These are phyloP conservation scores for Stramonita haemastoma DNA, from an alignment of 2,888 invertebrate genomes.

Conservation along the genomic window DNA sequence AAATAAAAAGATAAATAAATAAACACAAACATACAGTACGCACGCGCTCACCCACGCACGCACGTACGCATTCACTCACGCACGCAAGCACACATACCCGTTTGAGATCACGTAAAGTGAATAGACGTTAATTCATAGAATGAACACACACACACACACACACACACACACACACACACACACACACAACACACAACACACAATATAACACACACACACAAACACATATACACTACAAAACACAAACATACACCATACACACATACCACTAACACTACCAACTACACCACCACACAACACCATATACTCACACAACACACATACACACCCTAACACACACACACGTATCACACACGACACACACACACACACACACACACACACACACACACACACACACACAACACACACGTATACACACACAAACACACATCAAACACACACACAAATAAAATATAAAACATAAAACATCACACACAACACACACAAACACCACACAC, in stretches of 20 bases:
- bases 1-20: background rate
- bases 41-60: background rate
- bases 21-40: background rate
- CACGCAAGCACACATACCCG: background rate
- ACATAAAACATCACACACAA: no score
- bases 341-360: background rate
- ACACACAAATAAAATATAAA: no score
- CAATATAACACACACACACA: background rate
- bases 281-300: no score
- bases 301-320: no score
- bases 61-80: background rate
- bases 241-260: background rate
- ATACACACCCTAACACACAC: background rate
- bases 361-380: background rate
- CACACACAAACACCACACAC: no score
- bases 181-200: constrained; percentile 18
- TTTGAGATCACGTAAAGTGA: no score
- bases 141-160: constrained; percentile 25
- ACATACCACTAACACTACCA: background rate
- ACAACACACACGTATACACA: no score
- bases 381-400: background rate
- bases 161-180: constrained; percentile 18
- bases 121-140: background rate
- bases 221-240: background rate
- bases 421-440: no score